These are phyloP conservation scores for Halcyon chelicuti DNA, from an alignment of 2,797 vertebrate species.

Conservation along the genomic window DNA sequence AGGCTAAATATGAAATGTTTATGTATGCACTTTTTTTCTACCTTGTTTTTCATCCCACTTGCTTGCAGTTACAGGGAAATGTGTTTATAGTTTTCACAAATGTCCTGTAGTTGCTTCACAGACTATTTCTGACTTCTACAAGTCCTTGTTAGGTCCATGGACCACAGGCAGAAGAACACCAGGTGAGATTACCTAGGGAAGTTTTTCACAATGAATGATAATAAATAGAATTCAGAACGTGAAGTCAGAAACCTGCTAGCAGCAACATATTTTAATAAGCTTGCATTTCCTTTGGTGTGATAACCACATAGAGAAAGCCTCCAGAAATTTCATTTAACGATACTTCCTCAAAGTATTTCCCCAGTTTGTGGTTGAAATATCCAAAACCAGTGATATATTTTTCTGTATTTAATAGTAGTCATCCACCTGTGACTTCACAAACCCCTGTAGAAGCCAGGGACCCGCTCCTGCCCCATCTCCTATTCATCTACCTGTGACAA, in stretches of 20 bases:
- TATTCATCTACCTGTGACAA: too few species aligned
- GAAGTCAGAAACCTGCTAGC: neutral
- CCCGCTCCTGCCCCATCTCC: too few species aligned
- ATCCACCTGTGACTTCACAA: too few species aligned
- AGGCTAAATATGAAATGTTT: neutral
- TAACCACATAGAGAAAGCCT: neutral
- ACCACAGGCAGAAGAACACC: neutral
- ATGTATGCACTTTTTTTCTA: neutral
- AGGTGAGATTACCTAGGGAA: neutral
- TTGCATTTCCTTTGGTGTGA: neutral
- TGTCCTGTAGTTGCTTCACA: neutral
- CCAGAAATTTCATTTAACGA: neutral
- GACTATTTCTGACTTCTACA: neutral
- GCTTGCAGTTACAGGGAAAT: neutral
- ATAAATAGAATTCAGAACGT: neutral
- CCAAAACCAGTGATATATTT: neutral
- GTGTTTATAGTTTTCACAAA: accelerated
- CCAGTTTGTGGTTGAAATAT: neutral
- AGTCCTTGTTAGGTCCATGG: neutral
- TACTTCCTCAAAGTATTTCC: neutral
- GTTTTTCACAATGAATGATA: neutral
- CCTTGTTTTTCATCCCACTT: neutral
- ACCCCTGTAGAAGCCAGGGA: too few species aligned
- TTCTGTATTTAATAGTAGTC: neutral
- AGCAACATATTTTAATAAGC: neutral